Conservation (phyloP, 2,888 invertebrate genomes). For the Alsophila aescularia region DNA sequence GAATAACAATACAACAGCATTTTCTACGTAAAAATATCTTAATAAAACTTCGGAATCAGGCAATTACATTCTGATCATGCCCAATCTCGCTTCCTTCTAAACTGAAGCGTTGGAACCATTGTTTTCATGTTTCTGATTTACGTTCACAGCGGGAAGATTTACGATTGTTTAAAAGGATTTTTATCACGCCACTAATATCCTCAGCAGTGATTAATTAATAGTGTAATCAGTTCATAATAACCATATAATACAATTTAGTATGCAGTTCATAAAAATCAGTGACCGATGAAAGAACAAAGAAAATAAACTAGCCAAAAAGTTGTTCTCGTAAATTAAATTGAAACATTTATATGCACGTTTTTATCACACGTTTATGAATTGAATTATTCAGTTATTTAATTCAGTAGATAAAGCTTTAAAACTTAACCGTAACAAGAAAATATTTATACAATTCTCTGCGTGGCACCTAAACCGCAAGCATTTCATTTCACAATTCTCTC, state of each 20-base stretch:
- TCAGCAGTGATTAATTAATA: conserved; percentile 26
- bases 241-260: conserved; percentile 14
- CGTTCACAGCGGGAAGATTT: conserved; percentile 63
- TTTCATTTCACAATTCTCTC: conserved; percentile 32
- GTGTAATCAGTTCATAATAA: conserved; percentile 21
- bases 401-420: conserved; percentile 16
- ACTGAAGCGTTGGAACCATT: conserved; percentile 59
- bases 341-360: conserved; percentile 30
- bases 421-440: conserved; percentile 26
- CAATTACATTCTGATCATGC: conserved; percentile 79
- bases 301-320: conserved; percentile 35
- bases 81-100: conserved; percentile 69
- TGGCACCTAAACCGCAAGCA: conserved; percentile 28
- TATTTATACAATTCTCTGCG: conserved; percentile 13
- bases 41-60: conserved; percentile 73
- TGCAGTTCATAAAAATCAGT: conserved; percentile 22
- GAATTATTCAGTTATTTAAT: conserved; percentile 21
- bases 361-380: conserved; percentile 13
- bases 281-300: conserved; percentile 27
- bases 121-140: conserved; percentile 70
- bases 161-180: conserved; percentile 69
- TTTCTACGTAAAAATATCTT: conserved; percentile 79
- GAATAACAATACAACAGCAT: conserved; percentile 73
- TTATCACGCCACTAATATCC: conserved; percentile 44
- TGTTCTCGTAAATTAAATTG: conserved; percentile 32